Percentiles rank a stretch among this genome's conserved stretches.
Evolutionary conservation across 2,888 invertebrate genomes (phyloP).

Genomic region (Temnothorax ravouxi): DNA sequence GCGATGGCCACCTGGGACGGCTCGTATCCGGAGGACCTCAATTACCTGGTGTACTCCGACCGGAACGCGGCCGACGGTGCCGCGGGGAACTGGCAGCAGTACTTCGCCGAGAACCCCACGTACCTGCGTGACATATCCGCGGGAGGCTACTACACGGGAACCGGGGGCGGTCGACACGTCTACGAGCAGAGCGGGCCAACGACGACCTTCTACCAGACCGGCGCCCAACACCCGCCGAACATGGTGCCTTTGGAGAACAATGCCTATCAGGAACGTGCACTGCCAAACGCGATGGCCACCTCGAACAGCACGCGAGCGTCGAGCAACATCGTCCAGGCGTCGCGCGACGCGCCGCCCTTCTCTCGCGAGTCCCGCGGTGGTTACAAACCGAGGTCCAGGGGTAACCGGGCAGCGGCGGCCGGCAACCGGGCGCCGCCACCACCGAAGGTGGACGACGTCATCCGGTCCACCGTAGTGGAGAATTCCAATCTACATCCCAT

Average conservation of each 20-base stretch:
- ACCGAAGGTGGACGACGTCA: neutral
- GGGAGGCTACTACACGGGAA: constrained; percentile 52
- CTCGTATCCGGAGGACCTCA: constrained; percentile 82
- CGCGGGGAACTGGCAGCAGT: constrained; percentile 58
- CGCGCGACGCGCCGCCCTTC: constrained; percentile 2
- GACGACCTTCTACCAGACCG: neutral
- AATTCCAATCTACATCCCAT: constrained; percentile 88
- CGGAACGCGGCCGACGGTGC: constrained; percentile 61
- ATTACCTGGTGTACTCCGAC: constrained; percentile 76
- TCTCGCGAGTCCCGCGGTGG: neutral
- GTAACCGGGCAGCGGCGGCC: neutral
- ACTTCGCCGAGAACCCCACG: constrained; percentile 45
- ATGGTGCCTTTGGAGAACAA: constrained; percentile 43
- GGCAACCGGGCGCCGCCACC: constrained; percentile 15
- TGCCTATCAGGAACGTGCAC: constrained; percentile 45
- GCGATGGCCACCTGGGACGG: constrained; percentile 85
- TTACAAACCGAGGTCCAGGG: neutral
- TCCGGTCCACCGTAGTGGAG: constrained; percentile 46
- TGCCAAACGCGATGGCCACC: neutral
- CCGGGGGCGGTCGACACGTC: constrained; percentile 13
- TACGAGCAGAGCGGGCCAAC: constrained; percentile 58
- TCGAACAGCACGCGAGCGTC: neutral
- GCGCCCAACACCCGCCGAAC: constrained; percentile 32
- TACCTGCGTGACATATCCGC: constrained; percentile 36
- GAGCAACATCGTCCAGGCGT: neutral